Base-by-base conservation (phyloP, 2,888 invertebrate species). In the Polydrusus cervinus region DNA sequence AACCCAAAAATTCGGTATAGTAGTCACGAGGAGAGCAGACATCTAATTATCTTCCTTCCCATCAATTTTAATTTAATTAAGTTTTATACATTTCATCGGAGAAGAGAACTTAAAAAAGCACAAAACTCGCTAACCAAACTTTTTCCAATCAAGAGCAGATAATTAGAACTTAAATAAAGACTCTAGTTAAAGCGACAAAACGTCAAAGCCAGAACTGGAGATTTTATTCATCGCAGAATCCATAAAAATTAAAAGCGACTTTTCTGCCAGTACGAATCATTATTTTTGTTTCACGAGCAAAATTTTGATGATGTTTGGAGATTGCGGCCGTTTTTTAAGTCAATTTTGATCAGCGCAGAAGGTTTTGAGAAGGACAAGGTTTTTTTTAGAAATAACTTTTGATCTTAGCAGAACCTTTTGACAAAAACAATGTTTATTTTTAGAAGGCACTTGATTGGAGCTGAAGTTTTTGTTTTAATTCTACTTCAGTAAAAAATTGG, bases 61-160 rank as follows among this genome's bases (percentile, higher is more conserved):
- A 57, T 57, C 57, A 16, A 57, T 57, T 38, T 16, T 16, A 16
- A 38, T 57, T 57, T 57, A 57, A 57, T 38, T 57, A 34, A 14
- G 38, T 30, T 57, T 57, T 38, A 57, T 57, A 57, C 38, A 14
- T 57, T 38, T 38, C 18, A 51, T 18, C 1, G 16, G 30, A 20
- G 6, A 40, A 40, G 38, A 51, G 38, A 51, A 40, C 38, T 51
- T 38, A 70, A 70, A 70, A 49, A 34, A 43, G 14, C 62, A 47
- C 34, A 64, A 49, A 30, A 30, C 30, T 40, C 65, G n/a, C 51
- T 51, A 18, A n/a, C 30, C 62, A 64, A 71, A 71, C 60, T 73
- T 73, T 73, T 73, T 67, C 73, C 73, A 73, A 66, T 73, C 73
- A 73, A 73, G 67, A 67, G 40, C 66, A 73, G 73, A 73, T 73